These are phyloP conservation scores for Junonia oenone DNA, from an alignment of 2,888 invertebrate species.

Conservation along the genomic window DNA sequence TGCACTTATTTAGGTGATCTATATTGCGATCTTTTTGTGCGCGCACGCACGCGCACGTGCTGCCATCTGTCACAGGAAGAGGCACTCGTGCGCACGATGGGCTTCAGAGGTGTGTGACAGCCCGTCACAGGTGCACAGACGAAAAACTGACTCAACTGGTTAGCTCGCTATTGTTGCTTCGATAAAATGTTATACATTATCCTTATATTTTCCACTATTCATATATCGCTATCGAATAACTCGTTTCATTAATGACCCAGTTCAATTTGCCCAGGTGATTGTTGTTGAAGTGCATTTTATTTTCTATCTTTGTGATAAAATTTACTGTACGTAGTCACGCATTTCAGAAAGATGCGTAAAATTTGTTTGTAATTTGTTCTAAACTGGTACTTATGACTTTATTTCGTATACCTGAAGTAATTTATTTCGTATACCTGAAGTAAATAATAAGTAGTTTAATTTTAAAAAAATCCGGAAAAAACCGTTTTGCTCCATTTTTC, in stretches of 20 bases:
- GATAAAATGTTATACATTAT: conserved; percentile 6
- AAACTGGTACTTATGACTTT: no score
- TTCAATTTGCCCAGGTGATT: background rate
- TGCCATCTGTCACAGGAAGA: conserved; percentile 72
- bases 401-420: no score
- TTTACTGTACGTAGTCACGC: background rate
- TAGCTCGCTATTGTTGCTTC: conserved; percentile 12
- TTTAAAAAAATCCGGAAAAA: background rate
- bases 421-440: no score
- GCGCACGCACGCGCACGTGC: conserved; percentile 52
- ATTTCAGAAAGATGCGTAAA: background rate
- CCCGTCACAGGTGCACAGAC: conserved; percentile 31
- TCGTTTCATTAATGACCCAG: background rate
- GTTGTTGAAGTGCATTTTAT: background rate
- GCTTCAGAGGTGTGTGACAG: conserved; percentile 45
- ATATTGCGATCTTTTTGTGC: conserved; percentile 34
- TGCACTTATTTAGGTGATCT: conserved; percentile 26
- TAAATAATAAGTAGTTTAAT: background rate
- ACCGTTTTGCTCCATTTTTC: conserved; percentile 6
- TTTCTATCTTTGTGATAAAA: no score
- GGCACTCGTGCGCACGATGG: conserved; percentile 60
- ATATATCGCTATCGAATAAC: background rate
- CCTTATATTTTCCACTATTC: conserved; percentile 9
- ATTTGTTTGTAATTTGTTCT: background rate
- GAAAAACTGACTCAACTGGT: conserved; percentile 30